Percentiles rank a stretch among this genome's conserved stretches.
phyloP scores from a whole-genome alignment of 30 jellyfish, hydroid and myxozoan species.

The Chironex yamaguchii region DNA sequence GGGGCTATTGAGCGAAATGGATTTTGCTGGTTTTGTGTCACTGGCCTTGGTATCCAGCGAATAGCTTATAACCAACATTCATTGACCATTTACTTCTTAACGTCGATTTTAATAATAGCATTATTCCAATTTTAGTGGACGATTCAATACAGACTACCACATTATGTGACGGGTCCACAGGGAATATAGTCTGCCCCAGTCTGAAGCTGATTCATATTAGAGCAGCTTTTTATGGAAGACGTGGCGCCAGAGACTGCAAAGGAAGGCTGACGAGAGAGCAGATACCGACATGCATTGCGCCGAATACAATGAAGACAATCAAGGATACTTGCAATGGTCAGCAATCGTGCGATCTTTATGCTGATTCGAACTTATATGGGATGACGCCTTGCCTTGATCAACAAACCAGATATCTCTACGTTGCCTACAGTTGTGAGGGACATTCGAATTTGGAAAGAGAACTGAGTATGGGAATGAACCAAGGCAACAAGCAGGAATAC shows the following conservation, averaged over 20 bases:
- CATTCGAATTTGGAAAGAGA: conserved; percentile 59
- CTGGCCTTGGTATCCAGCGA: no score
- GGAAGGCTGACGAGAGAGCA: conserved; percentile 70
- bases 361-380: conserved; percentile 88
- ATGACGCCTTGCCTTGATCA: conserved; percentile 75
- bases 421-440: conserved; percentile 90
- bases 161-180: conserved; percentile 85
- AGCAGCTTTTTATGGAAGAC: conserved; percentile 93
- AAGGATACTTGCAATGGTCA: conserved; percentile 93
- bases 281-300: conserved; percentile 94
- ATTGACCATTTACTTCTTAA: no score
- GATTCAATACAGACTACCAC: conserved; percentile 31
- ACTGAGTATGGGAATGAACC: conserved; percentile 38
- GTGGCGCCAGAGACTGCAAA: conserved; percentile 83
- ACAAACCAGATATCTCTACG: conserved; percentile 74
- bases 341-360: conserved; percentile 95
- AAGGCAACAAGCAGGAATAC: conserved; percentile 11
- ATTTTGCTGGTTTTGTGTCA: no score
- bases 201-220: conserved; percentile 69
- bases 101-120: no score
- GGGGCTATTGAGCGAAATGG: no score
- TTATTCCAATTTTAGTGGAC: no score
- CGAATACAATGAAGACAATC: conserved; percentile 76
- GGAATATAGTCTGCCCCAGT: conserved; percentile 89
- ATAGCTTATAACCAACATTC: no score